A percentile compares a stretch with the other conserved stretches of the same genome.
Evolutionary conservation across 2,113 vertebrate species (phyloP).

Genomic region (Ophiodon elongatus): DNA sequence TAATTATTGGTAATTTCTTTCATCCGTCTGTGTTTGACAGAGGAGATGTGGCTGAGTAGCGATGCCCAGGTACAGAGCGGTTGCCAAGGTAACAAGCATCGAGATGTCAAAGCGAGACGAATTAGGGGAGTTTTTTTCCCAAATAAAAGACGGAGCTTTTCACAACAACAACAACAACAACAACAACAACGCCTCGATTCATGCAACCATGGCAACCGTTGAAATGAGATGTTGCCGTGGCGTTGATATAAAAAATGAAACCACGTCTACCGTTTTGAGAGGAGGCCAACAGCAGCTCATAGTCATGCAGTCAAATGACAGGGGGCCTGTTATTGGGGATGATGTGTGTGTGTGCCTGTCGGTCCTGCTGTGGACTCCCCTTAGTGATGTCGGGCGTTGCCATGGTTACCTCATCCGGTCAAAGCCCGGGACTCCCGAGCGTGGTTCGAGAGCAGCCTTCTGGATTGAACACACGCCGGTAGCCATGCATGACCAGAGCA

Average conservation of each 20-base stretch:
- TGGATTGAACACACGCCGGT: conserved; percentile 6
- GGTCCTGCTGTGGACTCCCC: conserved; percentile 46
- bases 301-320: conserved; percentile 1
- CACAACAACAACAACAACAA: too few relatives aligned
- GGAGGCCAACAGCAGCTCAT: too few relatives aligned
- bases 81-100: conserved; percentile 66
- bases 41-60: neutral
- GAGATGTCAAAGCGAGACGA: conserved; percentile 35
- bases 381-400: conserved; percentile 55
- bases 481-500: conserved; percentile 55
- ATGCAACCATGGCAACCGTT: neutral
- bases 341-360: conserved; percentile 1
- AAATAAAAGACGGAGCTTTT: too few relatives aligned
- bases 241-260: too few relatives aligned
- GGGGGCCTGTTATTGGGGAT: conserved; percentile 25
- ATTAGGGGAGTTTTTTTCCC: too few relatives aligned
- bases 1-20: conserved; percentile 14
- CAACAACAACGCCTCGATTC: neutral
- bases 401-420: conserved; percentile 68
- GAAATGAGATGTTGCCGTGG: neutral
- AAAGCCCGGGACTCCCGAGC: conserved; percentile 19
- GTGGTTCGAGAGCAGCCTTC: conserved; percentile 6
- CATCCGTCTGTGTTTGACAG: conserved; percentile 9
- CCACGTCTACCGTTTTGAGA: too few relatives aligned
- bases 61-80: conserved; percentile 26